Conservation (phyloP, 2,113 vertebrate species). For the Corythaixoides concolor region DNA sequence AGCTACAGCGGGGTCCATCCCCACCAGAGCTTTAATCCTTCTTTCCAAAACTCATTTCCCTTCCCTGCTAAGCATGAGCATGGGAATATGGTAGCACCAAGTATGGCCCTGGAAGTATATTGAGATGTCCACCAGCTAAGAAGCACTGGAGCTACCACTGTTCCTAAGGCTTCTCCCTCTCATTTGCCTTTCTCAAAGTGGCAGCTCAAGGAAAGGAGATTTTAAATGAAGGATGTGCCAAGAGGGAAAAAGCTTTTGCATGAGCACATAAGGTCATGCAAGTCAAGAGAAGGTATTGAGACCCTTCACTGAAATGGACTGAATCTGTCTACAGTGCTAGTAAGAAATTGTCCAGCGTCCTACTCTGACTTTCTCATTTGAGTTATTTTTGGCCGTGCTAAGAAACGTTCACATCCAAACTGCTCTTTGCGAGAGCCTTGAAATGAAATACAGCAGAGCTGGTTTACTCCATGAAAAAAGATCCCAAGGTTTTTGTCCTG, state of each 20-base stretch:
- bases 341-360: background rate
- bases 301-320: background rate
- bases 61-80: background rate
- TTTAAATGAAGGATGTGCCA: background rate
- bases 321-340: background rate
- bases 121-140: background rate
- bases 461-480: background rate
- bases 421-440: background rate
- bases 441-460: background rate
- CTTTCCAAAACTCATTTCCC: background rate
- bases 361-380: background rate
- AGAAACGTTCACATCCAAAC: background rate
- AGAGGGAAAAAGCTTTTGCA: background rate
- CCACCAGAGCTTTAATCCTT: background rate
- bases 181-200: background rate
- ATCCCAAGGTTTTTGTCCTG: background rate
- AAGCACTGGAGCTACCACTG: background rate
- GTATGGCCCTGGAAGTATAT: background rate
- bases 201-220: background rate
- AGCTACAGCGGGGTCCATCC: fast-evolving
- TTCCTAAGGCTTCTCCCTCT: background rate
- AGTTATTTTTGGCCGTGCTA: background rate
- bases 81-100: background rate
- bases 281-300: background rate
- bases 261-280: background rate